Evolutionary conservation across 2,888 invertebrate genomes (phyloP).

Genomic region (Meiosimyza platycephala): DNA sequence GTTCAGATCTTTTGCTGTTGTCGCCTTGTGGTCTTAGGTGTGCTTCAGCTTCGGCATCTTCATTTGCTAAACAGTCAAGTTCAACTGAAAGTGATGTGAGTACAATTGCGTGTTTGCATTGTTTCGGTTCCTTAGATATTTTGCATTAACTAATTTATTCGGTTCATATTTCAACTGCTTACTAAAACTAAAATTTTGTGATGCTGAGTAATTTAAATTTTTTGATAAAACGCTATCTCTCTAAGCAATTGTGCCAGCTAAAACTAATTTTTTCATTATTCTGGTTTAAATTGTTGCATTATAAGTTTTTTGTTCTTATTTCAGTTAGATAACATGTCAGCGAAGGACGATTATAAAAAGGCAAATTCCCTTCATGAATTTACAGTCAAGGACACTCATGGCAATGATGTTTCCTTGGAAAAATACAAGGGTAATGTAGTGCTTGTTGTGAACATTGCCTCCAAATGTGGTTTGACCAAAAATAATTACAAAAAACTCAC

Average conservation of each 20-base stretch:
- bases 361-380: constrained; percentile 78
- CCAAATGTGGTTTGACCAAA: constrained; percentile 83
- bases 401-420: constrained; percentile 76
- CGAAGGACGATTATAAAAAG: constrained; percentile 59
- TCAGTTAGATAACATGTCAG: constrained; percentile 58
- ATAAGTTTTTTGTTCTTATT: constrained; percentile 40
- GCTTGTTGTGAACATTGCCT: constrained; percentile 89
- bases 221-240: no score
- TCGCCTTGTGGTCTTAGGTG: constrained; percentile 23
- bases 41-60: constrained; percentile 24
- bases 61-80: constrained; percentile 37
- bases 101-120: constrained; percentile 45
- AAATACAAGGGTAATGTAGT: constrained; percentile 77
- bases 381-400: constrained; percentile 79
- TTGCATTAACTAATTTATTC: background rate
- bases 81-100: constrained; percentile 54
- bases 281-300: no score
- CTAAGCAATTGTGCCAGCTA: no score
- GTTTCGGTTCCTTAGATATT: background rate
- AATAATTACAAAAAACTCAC: constrained; percentile 83
- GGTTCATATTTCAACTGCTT: background rate
- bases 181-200: no score
- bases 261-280: no score
- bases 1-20: constrained; percentile 55
- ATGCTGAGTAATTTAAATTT: no score